Base-by-base conservation (phyloP, 1,140 invertebrate genomes). In the Heliconius melpomene region DNA sequence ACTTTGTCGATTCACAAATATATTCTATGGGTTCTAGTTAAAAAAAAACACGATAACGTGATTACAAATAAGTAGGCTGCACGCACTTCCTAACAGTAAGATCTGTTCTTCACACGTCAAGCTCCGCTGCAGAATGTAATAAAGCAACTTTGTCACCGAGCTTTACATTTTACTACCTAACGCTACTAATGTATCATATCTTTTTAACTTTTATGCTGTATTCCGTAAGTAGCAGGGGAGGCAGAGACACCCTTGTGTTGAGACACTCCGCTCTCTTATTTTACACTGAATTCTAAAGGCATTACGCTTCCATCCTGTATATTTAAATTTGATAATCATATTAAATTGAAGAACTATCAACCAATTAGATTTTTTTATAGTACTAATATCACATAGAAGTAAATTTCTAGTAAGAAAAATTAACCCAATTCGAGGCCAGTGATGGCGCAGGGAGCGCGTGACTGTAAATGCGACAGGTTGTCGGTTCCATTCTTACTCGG, bases 121-220 rank as follows among this genome's bases (percentile, higher is more conserved):
- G 75, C 60, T 70, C 75, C 20, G 38, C 38, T 66, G 60, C 60
- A 9, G 75, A 29, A 2, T 40, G 6, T 71, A 71, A 71, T 8
- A 23, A 71, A 36, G 23, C 75, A 26, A 46, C 57, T 71, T 77
- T 77, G 57, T 77, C 75, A 71, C 16, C 60, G 52, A n/a, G 23
- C 50, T 36, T n/a, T 74, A 1, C 57, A n/a, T 11, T 60, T 60
- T 11, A 11, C 57, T 23, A 60, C n/a, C 23, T 60, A n/a, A 32
- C 0, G 32, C 32, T 32, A 32, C 32, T 32, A 32, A 26, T 8
- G 57, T n/a, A n/a, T 9, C 57, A 11, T 23, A 60, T n/a, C 26
- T 23, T 3, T 26, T 60, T 46, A 36, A 40, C 11, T 40, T 40
- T 40, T 40, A 40, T 40, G 11, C 2, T 40, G 9, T 40, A 40